Percentiles rank a stretch among this genome's conserved stretches.
phyloP scores from a whole-genome alignment of 1,140 invertebrate genomes.

The Trachymyrmex septentrionalis region DNA sequence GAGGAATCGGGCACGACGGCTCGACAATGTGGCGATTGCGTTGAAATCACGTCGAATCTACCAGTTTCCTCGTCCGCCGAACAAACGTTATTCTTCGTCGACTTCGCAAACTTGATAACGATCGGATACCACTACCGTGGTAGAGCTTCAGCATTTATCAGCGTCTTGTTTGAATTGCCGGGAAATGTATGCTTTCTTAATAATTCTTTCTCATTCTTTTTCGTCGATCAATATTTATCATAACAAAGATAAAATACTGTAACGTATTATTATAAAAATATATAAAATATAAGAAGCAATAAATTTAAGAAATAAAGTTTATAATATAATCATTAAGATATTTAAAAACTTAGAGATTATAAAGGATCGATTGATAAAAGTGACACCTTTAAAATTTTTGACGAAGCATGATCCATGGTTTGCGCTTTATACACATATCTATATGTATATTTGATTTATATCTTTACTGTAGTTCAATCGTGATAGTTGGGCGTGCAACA shows the following conservation, averaged over 20 bases:
- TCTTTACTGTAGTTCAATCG: slow-evolving; percentile 30
- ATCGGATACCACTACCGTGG: slow-evolving; percentile 24
- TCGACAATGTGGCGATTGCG: slow-evolving; percentile 15
- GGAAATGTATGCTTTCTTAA: slow-evolving; percentile 16
- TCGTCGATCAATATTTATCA: not conserved
- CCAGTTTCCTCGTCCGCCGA: slow-evolving; percentile 3
- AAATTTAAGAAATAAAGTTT: not conserved
- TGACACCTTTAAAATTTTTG: not conserved
- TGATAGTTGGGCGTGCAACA: slow-evolving; percentile 39
- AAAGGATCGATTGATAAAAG: not conserved
- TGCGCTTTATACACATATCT: slow-evolving; percentile 24
- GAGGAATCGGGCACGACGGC: slow-evolving; percentile 37
- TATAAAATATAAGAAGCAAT: not conserved
- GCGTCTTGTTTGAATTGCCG: slow-evolving; percentile 30
- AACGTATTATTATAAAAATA: slow-evolving; percentile 13
- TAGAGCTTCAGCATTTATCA: slow-evolving; percentile 20
- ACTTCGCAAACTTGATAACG: slow-evolving; percentile 51
- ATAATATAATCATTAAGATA: not conserved
- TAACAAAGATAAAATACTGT: not conserved
- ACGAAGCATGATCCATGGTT: slow-evolving; percentile 12
- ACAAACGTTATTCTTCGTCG: slow-evolving; percentile 46
- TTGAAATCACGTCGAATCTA: slow-evolving; percentile 48
- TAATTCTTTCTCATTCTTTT: slow-evolving; percentile 29
- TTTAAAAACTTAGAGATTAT: too few relatives aligned
- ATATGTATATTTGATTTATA: slow-evolving; percentile 22